phyloP scores from a whole-genome alignment of 1,140 invertebrate species.

The Eubasilissa regina region DNA sequence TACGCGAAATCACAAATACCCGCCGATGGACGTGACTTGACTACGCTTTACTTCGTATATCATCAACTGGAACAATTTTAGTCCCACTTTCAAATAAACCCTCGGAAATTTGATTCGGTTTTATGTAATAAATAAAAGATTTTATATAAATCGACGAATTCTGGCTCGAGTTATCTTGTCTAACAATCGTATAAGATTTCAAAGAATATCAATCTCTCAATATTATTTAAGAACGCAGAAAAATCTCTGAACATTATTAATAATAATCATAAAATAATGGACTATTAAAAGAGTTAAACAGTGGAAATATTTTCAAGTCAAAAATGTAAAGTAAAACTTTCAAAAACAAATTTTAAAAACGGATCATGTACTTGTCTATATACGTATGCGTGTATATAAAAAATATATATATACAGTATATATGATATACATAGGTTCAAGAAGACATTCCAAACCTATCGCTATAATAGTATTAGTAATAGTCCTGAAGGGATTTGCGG shows the following conservation, averaged over 20 bases:
- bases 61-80: constrained; percentile 18
- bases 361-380: too few relatives aligned
- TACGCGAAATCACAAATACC: constrained; percentile 25
- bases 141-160: constrained; percentile 20
- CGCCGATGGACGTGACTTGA: neutral
- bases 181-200: too few relatives aligned
- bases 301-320: too few relatives aligned
- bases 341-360: too few relatives aligned
- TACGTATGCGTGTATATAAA: too few relatives aligned
- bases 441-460: constrained; percentile 9
- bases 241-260: too few relatives aligned
- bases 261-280: too few relatives aligned
- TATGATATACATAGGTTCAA: neutral
- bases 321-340: too few relatives aligned
- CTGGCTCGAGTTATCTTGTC: neutral
- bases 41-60: constrained; percentile 7
- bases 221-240: too few relatives aligned
- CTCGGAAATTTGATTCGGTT: constrained; percentile 10
- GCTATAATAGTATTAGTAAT: constrained; percentile 10
- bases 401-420: too few relatives aligned
- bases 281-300: too few relatives aligned
- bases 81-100: neutral
- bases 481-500: constrained; percentile 49
- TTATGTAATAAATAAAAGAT: constrained; percentile 25
- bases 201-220: too few relatives aligned